These are phyloP conservation scores for Pecten maximus DNA, from an alignment of 2,888 invertebrate genomes.

Conservation along the genomic window DNA sequence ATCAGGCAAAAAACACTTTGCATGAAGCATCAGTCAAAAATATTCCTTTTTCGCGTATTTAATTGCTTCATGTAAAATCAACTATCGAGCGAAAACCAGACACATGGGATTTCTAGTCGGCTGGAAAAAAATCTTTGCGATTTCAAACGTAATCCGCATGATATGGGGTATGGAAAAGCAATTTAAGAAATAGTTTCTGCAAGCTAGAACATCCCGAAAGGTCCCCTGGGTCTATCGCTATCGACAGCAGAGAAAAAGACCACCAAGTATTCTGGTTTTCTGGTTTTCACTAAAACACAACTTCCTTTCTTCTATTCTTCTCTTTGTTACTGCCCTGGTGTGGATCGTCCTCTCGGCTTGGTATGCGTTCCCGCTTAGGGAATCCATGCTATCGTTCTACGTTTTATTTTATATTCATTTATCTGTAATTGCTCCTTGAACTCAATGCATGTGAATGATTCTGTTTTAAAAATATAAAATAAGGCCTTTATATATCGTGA, in stretches of 20 bases:
- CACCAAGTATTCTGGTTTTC: conserved; percentile 23
- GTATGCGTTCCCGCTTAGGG: not conserved
- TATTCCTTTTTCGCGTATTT: conserved; percentile 17
- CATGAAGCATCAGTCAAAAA: conserved; percentile 27
- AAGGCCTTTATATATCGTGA: not conserved
- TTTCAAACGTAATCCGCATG: conserved; percentile 27
- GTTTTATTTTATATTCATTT: not conserved
- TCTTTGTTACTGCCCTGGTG: not conserved
- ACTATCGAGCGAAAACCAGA: conserved; percentile 11
- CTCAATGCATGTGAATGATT: not conserved
- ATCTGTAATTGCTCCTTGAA: not conserved
- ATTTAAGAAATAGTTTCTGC: conserved; percentile 35
- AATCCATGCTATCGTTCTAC: not conserved
- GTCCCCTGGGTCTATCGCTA: conserved; percentile 22
- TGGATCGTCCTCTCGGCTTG: not conserved
- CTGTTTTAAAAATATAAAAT: not conserved
- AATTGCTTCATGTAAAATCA: conserved; percentile 25
- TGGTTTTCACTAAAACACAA: conserved; percentile 16
- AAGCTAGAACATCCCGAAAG: conserved; percentile 19
- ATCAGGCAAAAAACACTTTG: not conserved
- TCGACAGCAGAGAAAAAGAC: conserved; percentile 25
- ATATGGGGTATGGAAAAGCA: conserved; percentile 33
- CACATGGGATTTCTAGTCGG: not conserved
- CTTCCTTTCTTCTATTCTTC: not conserved
- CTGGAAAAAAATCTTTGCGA: conserved; percentile 28